Conservation (phyloP, 2,113 vertebrate genomes). For the Atherinomorus stipes region DNA sequence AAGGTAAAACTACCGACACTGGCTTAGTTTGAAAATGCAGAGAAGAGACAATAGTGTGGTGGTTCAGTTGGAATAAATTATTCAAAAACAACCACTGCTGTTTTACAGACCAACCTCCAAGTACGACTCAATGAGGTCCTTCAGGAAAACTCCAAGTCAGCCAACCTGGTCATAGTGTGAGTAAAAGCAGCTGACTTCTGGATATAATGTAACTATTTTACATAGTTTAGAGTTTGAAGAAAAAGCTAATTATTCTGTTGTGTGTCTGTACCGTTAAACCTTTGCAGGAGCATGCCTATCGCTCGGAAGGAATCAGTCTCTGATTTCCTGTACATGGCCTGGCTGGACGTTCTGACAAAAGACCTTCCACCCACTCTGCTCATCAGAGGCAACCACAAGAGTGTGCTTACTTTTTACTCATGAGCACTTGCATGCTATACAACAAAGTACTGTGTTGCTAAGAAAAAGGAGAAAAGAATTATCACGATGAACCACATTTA, state of each 20-base stretch:
- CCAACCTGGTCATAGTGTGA: slow-evolving; percentile 95
- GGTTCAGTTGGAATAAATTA: not conserved
- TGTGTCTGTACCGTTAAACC: not conserved
- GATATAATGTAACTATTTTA: not conserved
- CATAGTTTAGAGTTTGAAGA: not conserved
- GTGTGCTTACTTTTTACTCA: slow-evolving; percentile 97
- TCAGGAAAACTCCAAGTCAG: slow-evolving; percentile 90
- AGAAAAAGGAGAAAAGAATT: slow-evolving; percentile 8
- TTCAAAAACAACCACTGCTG: slow-evolving; percentile 5
- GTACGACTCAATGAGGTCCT: slow-evolving; percentile 94
- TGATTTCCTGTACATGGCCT: slow-evolving; percentile 96
- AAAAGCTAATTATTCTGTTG: slow-evolving; percentile 1
- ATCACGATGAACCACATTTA: slow-evolving; percentile 14
- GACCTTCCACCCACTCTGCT: slow-evolving; percentile 94
- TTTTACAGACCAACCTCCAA: slow-evolving; percentile 90
- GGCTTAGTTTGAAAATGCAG: not conserved
- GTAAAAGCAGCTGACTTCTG: slow-evolving; percentile 66
- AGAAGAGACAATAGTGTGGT: not conserved
- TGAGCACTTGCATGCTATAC: slow-evolving; percentile 71
- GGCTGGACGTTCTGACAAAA: slow-evolving; percentile 94
- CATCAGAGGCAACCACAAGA: slow-evolving; percentile 98
- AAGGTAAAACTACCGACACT: slow-evolving; percentile 84
- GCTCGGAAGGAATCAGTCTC: slow-evolving; percentile 94
- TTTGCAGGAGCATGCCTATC: slow-evolving; percentile 93
- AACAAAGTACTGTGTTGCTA: not conserved